Percentiles rank a stretch among this genome's conserved stretches.
Evolutionary conservation across 2,113 vertebrate genomes (phyloP).

Genomic region (Ellobius talpinus): DNA sequence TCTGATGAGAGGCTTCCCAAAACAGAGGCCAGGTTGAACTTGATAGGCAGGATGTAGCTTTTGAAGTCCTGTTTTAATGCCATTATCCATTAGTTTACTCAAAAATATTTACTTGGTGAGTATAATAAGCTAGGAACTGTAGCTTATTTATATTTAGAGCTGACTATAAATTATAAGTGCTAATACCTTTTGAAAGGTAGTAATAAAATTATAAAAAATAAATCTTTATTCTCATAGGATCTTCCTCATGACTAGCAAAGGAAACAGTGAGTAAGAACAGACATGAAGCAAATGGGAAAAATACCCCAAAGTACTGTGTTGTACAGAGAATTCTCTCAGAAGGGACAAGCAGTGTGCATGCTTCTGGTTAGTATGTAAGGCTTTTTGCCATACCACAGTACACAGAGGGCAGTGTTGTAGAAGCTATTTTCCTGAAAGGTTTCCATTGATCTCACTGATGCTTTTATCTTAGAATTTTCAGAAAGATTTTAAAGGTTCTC

Average conservation of each 20-base stretch:
- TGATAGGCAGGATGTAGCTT: not conserved
- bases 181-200: not conserved
- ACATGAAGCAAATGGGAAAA: not conserved
- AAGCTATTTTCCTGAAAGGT: not conserved
- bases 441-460: not conserved
- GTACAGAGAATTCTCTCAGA: not conserved
- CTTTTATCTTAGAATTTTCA: conserved; percentile 42
- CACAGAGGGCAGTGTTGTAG: not conserved
- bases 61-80: not conserved
- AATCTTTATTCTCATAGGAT: not conserved
- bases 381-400: not conserved
- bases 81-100: not conserved
- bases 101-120: not conserved
- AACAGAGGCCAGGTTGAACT: not conserved
- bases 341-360: not conserved
- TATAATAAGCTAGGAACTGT: not conserved
- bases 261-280: not conserved
- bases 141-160: too few relatives aligned
- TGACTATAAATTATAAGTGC: not conserved
- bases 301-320: fast-evolving
- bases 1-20: not conserved
- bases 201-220: not conserved
- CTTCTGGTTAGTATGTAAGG: too few relatives aligned
- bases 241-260: not conserved
- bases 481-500: conserved; percentile 22